Evolutionary conservation across 2,888 invertebrate species (phyloP).

Genomic region (Dicranocentrus wangi): DNA sequence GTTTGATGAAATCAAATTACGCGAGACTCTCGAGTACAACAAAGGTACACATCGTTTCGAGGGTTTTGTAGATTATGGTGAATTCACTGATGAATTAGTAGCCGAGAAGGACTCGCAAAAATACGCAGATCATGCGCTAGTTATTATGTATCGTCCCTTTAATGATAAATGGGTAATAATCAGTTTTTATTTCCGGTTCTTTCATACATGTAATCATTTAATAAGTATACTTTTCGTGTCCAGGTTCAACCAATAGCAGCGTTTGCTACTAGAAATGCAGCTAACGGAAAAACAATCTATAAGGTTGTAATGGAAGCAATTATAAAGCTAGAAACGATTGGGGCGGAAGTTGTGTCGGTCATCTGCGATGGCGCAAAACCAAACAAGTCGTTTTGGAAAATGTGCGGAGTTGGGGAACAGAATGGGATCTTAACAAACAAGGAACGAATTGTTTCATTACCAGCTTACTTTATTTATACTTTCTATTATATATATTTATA

Average conservation of each 20-base stretch:
- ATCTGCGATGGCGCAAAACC: slow-evolving; percentile 59
- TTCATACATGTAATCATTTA: no score
- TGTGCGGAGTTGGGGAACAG: no score
- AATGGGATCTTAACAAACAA: neutral
- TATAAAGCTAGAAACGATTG: slow-evolving; percentile 39
- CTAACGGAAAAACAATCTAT: slow-evolving; percentile 38
- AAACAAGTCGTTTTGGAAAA: slow-evolving; percentile 55
- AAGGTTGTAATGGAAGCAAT: slow-evolving; percentile 46
- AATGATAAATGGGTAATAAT: slow-evolving; percentile 43
- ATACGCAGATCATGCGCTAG: slow-evolving; percentile 61
- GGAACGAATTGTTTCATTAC: no score
- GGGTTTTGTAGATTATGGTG: slow-evolving; percentile 51
- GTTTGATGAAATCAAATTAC: slow-evolving; percentile 56
- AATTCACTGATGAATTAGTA: slow-evolving; percentile 11
- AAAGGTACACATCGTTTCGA: slow-evolving; percentile 21
- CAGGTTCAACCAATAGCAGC: no score
- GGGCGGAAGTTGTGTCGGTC: slow-evolving; percentile 37
- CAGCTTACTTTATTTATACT: no score
- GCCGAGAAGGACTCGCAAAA: neutral
- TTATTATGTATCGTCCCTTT: slow-evolving; percentile 55
- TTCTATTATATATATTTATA: no score
- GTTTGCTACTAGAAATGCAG: slow-evolving; percentile 59
- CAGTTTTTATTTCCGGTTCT: neutral
- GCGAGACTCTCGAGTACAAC: slow-evolving; percentile 47
- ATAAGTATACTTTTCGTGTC: no score